Evolutionary conservation across 2,888 invertebrate species (phyloP).

Genomic region (Papilio gigon): DNA sequence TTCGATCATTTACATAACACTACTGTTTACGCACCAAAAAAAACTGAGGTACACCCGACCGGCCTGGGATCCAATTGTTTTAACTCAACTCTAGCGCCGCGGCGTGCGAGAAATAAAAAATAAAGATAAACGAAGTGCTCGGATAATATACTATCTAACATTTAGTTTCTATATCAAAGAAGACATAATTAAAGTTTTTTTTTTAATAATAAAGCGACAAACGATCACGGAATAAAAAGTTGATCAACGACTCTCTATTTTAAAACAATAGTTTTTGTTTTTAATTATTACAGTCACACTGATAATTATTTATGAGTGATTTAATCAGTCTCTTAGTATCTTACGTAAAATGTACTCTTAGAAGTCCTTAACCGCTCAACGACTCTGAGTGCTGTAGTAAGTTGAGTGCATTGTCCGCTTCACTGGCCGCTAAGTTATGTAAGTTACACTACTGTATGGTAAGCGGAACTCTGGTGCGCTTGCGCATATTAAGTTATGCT

Average conservation of each 20-base stretch:
- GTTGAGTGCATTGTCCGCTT: constrained; percentile 20
- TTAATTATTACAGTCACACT: too few relatives aligned
- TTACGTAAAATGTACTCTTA: not conserved
- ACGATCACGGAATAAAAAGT: too few relatives aligned
- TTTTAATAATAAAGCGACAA: too few relatives aligned
- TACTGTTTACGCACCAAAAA: constrained; percentile 36
- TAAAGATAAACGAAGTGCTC: constrained; percentile 12
- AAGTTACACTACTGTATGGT: constrained; percentile 30
- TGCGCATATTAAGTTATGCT: constrained; percentile 19
- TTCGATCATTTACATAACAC: constrained; percentile 38
- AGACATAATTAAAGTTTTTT: too few relatives aligned
- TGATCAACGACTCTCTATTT: too few relatives aligned
- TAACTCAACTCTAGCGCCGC: constrained; percentile 6
- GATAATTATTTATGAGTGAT: too few relatives aligned
- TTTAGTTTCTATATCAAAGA: too few relatives aligned
- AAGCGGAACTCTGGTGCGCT: constrained; percentile 22
- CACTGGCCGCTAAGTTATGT: constrained; percentile 25
- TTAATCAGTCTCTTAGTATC: too few relatives aligned
- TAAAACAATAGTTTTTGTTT: too few relatives aligned
- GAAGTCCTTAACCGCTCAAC: not conserved
- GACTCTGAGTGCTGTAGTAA: not conserved
- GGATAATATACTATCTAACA: not conserved
- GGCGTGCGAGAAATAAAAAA: constrained; percentile 39
- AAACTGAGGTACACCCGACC: constrained; percentile 18
- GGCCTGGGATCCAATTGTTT: constrained; percentile 29